phyloP scores from a whole-genome alignment of 2,888 invertebrate genomes.

The Pollenia griseotomentosa region DNA sequence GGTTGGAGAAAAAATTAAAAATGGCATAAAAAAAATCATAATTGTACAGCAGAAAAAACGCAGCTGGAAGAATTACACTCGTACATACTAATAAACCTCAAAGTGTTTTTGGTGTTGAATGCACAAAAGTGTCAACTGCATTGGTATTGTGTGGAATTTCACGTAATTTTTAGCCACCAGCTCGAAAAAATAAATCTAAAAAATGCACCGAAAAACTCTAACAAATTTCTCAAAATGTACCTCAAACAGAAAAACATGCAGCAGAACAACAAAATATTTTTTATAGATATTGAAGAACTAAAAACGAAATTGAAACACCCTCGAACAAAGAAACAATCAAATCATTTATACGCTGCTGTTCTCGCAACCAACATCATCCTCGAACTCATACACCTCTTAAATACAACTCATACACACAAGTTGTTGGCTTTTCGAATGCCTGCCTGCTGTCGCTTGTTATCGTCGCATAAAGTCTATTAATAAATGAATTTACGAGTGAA shows the following conservation, averaged over 20 bases:
- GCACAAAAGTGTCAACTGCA: slow-evolving; percentile 75
- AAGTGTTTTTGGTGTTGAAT: slow-evolving; percentile 66
- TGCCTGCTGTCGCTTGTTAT: slow-evolving; percentile 19
- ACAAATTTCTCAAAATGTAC: slow-evolving; percentile 38
- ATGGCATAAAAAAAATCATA: slow-evolving; percentile 19
- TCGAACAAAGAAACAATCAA: slow-evolving; percentile 48
- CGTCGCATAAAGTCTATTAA: slow-evolving; percentile 74
- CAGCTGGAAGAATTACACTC: slow-evolving; percentile 26
- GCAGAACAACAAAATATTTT: not conserved
- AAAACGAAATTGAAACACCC: slow-evolving; percentile 53
- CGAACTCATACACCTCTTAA: not conserved
- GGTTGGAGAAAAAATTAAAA: slow-evolving; percentile 21
- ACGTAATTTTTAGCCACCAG: slow-evolving; percentile 52
- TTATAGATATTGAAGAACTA: slow-evolving; percentile 21
- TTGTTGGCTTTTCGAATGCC: slow-evolving; percentile 1
- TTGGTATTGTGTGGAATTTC: slow-evolving; percentile 62
- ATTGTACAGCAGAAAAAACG: slow-evolving; percentile 28
- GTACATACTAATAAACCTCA: slow-evolving; percentile 70
- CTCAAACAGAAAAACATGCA: slow-evolving; percentile 29
- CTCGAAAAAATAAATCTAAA: slow-evolving; percentile 31
- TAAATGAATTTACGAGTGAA: slow-evolving; percentile 83
- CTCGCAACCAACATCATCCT: not conserved
- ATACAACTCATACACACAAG: not conserved
- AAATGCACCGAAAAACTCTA: slow-evolving; percentile 35
- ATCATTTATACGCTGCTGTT: not conserved